phyloP scores from a whole-genome alignment of 2,113 vertebrate species.

The Fulica atra region DNA sequence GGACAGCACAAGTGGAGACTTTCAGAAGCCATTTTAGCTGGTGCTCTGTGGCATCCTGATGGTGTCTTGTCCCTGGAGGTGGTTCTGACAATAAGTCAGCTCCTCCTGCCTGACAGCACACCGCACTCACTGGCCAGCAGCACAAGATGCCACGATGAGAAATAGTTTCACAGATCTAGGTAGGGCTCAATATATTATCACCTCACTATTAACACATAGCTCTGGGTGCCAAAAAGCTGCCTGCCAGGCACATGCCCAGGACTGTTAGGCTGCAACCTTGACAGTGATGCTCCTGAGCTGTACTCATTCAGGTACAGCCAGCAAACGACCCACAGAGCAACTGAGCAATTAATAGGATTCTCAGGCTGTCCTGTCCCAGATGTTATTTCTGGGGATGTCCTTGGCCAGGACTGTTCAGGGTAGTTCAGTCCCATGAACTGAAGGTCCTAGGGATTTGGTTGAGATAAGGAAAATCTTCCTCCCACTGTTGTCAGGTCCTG shows the following conservation, averaged over 20 bases:
- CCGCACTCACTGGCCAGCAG: neutral
- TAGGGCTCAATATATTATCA: neutral
- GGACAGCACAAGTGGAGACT: accelerated
- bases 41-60: neutral
- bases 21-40: neutral
- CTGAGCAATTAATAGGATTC: neutral
- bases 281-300: neutral
- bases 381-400: neutral
- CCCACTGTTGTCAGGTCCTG: neutral
- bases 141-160: neutral
- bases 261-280: neutral
- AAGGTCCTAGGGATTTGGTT: neutral
- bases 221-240: neutral
- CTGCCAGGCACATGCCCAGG: neutral
- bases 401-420: neutral
- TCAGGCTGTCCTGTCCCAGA: neutral
- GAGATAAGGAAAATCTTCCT: neutral
- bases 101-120: neutral
- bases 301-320: neutral
- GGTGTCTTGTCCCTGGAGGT: neutral
- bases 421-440: neutral
- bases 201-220: neutral
- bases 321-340: neutral
- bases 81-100: neutral
- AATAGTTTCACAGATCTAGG: neutral